These are phyloP conservation scores for Chrysemys picta DNA, from an alignment of 2,113 vertebrate genomes.

Conservation along the genomic window DNA sequence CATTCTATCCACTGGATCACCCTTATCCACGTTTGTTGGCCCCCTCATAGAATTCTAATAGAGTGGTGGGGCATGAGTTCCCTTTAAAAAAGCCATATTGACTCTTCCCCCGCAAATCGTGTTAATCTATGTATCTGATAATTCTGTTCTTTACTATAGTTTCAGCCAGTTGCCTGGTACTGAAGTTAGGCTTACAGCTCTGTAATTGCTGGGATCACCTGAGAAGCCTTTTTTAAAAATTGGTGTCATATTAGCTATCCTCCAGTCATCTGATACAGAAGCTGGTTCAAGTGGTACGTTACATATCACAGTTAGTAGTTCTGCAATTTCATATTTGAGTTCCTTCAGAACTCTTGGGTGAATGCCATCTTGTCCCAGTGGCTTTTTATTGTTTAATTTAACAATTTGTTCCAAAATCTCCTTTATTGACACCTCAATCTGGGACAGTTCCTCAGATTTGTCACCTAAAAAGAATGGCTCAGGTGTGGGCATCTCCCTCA, in stretches of 20 bases:
- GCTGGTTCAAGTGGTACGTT: background rate
- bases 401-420: background rate
- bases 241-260: background rate
- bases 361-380: background rate
- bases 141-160: background rate
- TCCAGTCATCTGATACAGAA: background rate
- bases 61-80: too few relatives aligned
- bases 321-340: background rate
- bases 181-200: background rate
- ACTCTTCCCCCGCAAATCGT: too few relatives aligned
- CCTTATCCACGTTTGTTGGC: too few relatives aligned
- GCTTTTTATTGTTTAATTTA: background rate
- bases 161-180: background rate
- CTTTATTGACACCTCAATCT: background rate
- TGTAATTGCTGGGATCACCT: background rate
- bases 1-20: too few relatives aligned
- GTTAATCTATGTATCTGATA: background rate
- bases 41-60: too few relatives aligned
- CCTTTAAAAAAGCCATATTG: too few relatives aligned
- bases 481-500: background rate
- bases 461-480: background rate
- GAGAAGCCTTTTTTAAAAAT: background rate
- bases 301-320: background rate
- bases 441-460: background rate
- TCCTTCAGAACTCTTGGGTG: background rate